Conservation (phyloP, 2,797 vertebrate genomes). For the Babyrousa celebensis region DNA sequence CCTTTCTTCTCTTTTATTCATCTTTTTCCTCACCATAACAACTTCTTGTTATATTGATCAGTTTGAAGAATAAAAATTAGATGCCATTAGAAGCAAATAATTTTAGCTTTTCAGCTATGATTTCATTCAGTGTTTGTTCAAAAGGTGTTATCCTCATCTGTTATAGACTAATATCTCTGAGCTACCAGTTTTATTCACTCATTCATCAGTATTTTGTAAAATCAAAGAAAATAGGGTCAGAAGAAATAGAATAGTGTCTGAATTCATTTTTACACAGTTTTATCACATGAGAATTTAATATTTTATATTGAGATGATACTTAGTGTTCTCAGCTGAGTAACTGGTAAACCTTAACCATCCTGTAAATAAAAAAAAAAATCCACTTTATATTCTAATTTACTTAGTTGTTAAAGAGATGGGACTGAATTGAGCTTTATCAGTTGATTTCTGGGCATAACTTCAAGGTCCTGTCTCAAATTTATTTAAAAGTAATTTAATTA, state of each 20-base stretch:
- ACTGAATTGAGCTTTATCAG: slow-evolving; percentile 64
- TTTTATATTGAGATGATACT: not conserved
- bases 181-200: not conserved
- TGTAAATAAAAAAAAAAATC: not conserved
- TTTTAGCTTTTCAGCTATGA: not conserved
- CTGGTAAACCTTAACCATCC: not conserved
- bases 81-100: not conserved
- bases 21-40: not conserved
- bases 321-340: slow-evolving; percentile 14
- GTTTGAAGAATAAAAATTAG: slow-evolving; percentile 7
- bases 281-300: not conserved
- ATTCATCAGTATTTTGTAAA: not conserved
- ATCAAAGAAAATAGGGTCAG: not conserved
- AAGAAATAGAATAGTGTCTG: slow-evolving; percentile 17
- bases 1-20: not conserved
- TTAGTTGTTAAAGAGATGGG: slow-evolving; percentile 1
- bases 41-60: not conserved
- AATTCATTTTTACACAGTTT: slow-evolving; percentile 41
- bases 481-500: slow-evolving; percentile 70
- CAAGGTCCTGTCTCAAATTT: slow-evolving; percentile 54
- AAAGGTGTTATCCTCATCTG: not conserved
- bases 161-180: not conserved
- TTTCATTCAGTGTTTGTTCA: slow-evolving; percentile 52
- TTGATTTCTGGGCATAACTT: slow-evolving; percentile 10
- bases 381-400: not conserved